Percentiles rank a stretch among this genome's conserved stretches.
Conservation (phyloP, 2,888 invertebrate genomes). For the Mythimna ferrago region DNA sequence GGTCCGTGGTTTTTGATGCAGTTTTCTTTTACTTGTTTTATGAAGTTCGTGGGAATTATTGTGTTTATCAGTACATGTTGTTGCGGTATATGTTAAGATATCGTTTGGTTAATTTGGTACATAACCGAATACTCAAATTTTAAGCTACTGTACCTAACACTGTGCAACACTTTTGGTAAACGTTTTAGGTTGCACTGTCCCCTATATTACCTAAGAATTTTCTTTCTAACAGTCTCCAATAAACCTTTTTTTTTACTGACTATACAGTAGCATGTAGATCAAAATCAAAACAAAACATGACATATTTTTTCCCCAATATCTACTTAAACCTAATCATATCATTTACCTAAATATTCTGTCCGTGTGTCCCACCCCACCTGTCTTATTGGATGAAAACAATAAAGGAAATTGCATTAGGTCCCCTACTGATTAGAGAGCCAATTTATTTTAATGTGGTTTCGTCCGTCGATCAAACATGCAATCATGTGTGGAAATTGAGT, state of each 20-base stretch:
- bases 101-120: not conserved
- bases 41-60: slow-evolving; percentile 38
- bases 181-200: no score
- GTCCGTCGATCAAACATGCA: slow-evolving; percentile 63
- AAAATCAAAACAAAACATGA: slow-evolving; percentile 23
- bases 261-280: no score
- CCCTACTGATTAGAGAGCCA: slow-evolving; percentile 74
- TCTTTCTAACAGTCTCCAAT: no score
- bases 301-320: slow-evolving; percentile 18
- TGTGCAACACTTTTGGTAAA: no score
- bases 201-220: no score
- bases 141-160: not conserved
- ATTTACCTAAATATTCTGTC: slow-evolving; percentile 44
- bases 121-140: not conserved
- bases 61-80: not conserved
- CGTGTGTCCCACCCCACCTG: slow-evolving; percentile 68
- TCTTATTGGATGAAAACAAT: slow-evolving; percentile 74
- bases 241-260: no score
- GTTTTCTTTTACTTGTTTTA: slow-evolving; percentile 27
- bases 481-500: slow-evolving; percentile 59
- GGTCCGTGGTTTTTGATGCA: slow-evolving; percentile 43
- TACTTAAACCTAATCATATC: slow-evolving; percentile 42
- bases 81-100: not conserved
- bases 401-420: slow-evolving; percentile 78
- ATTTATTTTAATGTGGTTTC: slow-evolving; percentile 76